Evolutionary conservation across 2,113 vertebrate genomes (phyloP), one percentile per base, ranked within the genome.

Genomic region (Oryzias curvinotus): DNA sequence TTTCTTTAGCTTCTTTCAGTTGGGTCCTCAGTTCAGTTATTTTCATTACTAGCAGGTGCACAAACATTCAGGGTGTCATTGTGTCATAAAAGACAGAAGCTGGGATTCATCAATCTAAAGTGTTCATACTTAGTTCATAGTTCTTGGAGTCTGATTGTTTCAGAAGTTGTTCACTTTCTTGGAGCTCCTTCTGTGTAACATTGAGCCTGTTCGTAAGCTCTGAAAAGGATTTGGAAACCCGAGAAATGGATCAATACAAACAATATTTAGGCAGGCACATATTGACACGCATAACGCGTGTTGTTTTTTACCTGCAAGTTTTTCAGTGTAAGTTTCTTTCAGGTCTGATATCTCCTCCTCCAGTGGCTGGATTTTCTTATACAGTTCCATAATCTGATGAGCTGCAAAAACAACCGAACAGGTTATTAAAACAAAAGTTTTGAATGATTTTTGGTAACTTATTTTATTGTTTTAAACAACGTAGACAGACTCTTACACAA

Each of bases 321-420:
- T 74, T 2, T 68, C 0, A n/a, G 23, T 18, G 4, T 58, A n/a
- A 14, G 17, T 15, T 16, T 59, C 15, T 44, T 68, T 74, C 13
- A 73, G 50, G 12, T 42, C 0, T 21, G 42, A 60, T 75, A 84
- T 53, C 44, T 60, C 14, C 0, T 51, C 0, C 46, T 77, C 48
- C 47, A 85, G 45, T 7, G 43, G 21, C 53, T 36, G 16, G 42
- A 75, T 60, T 71, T 81, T 67, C 14, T 6, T 1, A 0, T 68
- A 19, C 54, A 84, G 85, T 13, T 57, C 30, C 51, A 67, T 57
- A 23, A 84, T 85, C 30, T 77, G n/a, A 72, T 48, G 17, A 13
- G 57, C 86, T 84, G 55, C 43, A 59, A 30, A 53, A 45, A 54
- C 25, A 19, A 46, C 5, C 65, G 36, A 49, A 14, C 10, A 23